These are phyloP conservation scores for Benthosema pterotum DNA, from an alignment of 2,797 vertebrate species.

Conservation along the genomic window DNA sequence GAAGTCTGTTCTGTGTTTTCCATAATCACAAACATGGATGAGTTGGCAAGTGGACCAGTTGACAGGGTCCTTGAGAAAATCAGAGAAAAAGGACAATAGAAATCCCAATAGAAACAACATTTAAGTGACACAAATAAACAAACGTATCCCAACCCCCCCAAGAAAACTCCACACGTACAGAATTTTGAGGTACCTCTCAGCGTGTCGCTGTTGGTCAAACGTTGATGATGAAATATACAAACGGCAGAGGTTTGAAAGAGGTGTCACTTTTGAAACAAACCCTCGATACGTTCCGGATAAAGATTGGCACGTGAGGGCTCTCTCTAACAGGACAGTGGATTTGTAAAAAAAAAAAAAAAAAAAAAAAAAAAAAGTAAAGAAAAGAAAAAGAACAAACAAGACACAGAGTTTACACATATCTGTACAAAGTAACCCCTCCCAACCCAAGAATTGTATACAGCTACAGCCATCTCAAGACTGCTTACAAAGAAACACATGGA, in stretches of 20 bases:
- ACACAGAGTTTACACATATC: slow-evolving; percentile 55
- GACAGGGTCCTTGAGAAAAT: slow-evolving; percentile 56
- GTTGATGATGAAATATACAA: slow-evolving; percentile 14
- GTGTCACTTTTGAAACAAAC: slow-evolving; percentile 22
- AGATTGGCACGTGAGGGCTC: slow-evolving; percentile 16
- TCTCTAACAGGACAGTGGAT: slow-evolving; percentile 27
- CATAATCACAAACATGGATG: slow-evolving; percentile 41
- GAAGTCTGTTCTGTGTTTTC: slow-evolving; percentile 39
- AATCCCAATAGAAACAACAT: slow-evolving; percentile 19
- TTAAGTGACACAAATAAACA: slow-evolving; percentile 37
- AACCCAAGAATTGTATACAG: slow-evolving; percentile 15
- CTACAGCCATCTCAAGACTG: not conserved
- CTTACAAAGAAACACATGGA: slow-evolving; percentile 27
- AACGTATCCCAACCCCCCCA: slow-evolving; percentile 15
- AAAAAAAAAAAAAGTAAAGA: slow-evolving; percentile 28
- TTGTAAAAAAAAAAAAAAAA: slow-evolving; percentile 29
- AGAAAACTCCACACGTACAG: slow-evolving; percentile 25
- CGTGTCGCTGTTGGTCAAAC: slow-evolving; percentile 22
- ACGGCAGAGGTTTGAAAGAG: slow-evolving; percentile 17
- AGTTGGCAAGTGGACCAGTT: slow-evolving; percentile 32
- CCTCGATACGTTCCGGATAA: slow-evolving; percentile 6
- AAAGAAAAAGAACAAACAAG: slow-evolving; percentile 36
- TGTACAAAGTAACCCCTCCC: slow-evolving; percentile 44
- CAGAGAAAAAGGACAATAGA: slow-evolving; percentile 28
- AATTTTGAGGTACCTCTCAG: slow-evolving; percentile 25